A percentile compares a stretch with the other conserved stretches of the same genome.
Conservation (phyloP, 37 sponge, comb jelly and placozoan genomes). For the Ianthella basta region DNA sequence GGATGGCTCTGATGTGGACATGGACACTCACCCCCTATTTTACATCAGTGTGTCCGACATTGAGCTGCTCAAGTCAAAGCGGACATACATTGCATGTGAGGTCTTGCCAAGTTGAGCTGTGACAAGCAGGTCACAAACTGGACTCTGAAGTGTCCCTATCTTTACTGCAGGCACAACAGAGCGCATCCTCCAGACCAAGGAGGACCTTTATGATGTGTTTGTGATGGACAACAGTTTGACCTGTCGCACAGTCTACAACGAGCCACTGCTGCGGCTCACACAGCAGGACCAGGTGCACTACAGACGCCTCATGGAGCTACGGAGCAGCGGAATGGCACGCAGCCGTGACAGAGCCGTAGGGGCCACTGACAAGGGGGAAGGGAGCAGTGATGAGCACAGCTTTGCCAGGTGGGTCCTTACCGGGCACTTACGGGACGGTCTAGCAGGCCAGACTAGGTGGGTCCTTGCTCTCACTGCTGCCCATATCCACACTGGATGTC, state of each 20-base stretch:
- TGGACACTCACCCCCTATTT: slow-evolving; percentile 75
- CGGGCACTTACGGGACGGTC: neutral
- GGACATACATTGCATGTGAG: slow-evolving; percentile 86
- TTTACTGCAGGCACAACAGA: slow-evolving; percentile 79
- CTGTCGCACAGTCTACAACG: slow-evolving; percentile 28
- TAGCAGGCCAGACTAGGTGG: neutral
- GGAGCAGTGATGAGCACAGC: neutral
- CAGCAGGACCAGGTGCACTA: slow-evolving; percentile 57
- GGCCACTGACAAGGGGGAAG: neutral
- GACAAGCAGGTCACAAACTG: neutral
- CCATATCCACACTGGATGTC: neutral
- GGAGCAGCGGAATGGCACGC: slow-evolving; percentile 26
- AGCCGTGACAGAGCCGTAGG: neutral
- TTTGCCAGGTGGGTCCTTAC: neutral
- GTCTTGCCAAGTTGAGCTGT: neutral
- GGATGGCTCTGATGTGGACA: slow-evolving; percentile 49
- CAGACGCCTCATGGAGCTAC: slow-evolving; percentile 45
- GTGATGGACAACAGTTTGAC: slow-evolving; percentile 52
- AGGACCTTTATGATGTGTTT: slow-evolving; percentile 80
- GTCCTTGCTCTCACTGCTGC: neutral
- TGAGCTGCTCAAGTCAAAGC: slow-evolving; percentile 43
- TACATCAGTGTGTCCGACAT: slow-evolving; percentile 92
- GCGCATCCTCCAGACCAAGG: slow-evolving; percentile 79
- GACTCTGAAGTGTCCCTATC: too few species aligned
- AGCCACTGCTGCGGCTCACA: slow-evolving; percentile 54